Evolutionary conservation across 2,113 vertebrate species (phyloP).

Genomic region (Aix galericulata): DNA sequence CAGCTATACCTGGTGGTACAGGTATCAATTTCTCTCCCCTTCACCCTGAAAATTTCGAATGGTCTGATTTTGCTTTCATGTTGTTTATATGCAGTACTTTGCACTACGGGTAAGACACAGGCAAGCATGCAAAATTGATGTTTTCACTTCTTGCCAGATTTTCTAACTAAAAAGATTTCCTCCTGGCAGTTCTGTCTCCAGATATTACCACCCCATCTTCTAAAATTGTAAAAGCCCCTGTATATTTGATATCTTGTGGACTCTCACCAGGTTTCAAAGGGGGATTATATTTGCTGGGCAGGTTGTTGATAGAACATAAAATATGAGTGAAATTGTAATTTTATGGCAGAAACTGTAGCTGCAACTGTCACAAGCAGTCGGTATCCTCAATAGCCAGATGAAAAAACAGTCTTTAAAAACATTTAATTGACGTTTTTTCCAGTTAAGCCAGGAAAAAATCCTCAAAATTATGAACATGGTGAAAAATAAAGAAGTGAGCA

Average conservation of each 20-base stretch:
- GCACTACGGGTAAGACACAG: background rate
- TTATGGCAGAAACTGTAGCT: background rate
- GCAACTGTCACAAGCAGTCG: background rate
- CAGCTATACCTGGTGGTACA: background rate
- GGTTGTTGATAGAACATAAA: conserved; percentile 12
- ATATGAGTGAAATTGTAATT: conserved; percentile 25
- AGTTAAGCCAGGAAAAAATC: conserved; percentile 59
- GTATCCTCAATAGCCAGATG: background rate
- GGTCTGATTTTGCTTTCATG: background rate
- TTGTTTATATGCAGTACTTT: background rate
- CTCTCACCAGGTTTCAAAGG: conserved; percentile 31
- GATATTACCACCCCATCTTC: background rate
- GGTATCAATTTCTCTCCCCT: background rate
- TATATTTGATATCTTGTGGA: conserved; percentile 8
- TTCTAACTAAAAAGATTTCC: background rate
- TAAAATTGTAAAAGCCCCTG: background rate
- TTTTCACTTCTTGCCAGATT: conserved; percentile 4
- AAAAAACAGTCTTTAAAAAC: background rate
- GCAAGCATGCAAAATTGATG: background rate
- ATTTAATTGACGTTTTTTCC: background rate
- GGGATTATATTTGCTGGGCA: conserved; percentile 17
- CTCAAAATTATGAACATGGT: conserved; percentile 76
- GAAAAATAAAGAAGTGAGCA: conserved; percentile 80
- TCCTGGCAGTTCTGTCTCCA: conserved; percentile 24
- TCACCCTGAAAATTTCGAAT: background rate